Percentiles rank a stretch among this genome's conserved stretches.
phyloP scores from a whole-genome alignment of 2,797 vertebrate species.

The Lateolabrax maculatus region DNA sequence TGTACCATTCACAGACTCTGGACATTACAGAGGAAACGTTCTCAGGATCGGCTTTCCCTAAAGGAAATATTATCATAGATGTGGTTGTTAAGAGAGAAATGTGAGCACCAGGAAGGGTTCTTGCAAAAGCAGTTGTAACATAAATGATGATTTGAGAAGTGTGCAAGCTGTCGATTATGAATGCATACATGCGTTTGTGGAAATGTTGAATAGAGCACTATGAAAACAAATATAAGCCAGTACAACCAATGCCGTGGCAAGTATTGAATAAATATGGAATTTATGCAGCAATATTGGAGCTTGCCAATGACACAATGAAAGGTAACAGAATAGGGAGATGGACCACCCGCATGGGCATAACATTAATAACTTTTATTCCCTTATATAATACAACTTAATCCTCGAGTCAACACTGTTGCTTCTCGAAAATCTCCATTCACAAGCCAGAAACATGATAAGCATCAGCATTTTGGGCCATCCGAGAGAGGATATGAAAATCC shows the following conservation, averaged over 20 bases:
- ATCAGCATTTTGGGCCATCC: slow-evolving; percentile 28
- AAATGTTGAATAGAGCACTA: slow-evolving; percentile 26
- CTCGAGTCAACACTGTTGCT: slow-evolving; percentile 46
- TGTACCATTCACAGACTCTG: slow-evolving; percentile 33
- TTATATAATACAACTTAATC: slow-evolving; percentile 43
- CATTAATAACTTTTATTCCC: slow-evolving; percentile 33
- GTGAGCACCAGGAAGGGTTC: slow-evolving; percentile 4
- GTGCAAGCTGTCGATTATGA: slow-evolving; percentile 16
- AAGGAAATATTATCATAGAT: slow-evolving; percentile 66
- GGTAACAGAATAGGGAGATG: slow-evolving; percentile 18
- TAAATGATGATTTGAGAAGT: slow-evolving; percentile 45
- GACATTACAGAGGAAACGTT: slow-evolving; percentile 52
- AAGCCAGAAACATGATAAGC: slow-evolving; percentile 28
- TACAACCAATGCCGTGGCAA: slow-evolving; percentile 1
- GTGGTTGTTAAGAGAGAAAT: slow-evolving; percentile 51
- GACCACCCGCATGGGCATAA: slow-evolving; percentile 58
- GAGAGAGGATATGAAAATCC: slow-evolving; percentile 36
- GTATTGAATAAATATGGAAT: slow-evolving; percentile 6
- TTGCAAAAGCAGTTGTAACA: slow-evolving; percentile 19
- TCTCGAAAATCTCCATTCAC: slow-evolving; percentile 33
- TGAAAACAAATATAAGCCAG: slow-evolving; percentile 44
- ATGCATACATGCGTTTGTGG: slow-evolving; percentile 6
- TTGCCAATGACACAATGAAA: slow-evolving; percentile 21
- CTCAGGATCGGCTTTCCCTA: slow-evolving; percentile 52
- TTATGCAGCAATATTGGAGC: slow-evolving; percentile 26